Evolutionary conservation across 2,113 vertebrate genomes (phyloP), one percentile per base, ranked within the genome.

Genomic region (Barnardius zonarius): DNA sequence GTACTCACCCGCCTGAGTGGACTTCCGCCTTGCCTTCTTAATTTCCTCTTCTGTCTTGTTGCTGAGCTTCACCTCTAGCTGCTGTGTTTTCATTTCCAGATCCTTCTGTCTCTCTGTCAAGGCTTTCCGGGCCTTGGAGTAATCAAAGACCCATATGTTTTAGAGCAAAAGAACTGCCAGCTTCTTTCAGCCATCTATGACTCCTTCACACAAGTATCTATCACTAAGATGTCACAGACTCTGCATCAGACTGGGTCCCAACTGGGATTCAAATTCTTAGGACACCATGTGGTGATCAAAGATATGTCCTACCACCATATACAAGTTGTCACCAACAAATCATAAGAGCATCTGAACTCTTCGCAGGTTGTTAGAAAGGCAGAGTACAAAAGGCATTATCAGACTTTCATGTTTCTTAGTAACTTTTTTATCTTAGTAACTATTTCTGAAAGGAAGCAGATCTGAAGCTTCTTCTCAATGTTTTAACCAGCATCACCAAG

Each of bases 41-140:
- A 99, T 99, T 85, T 99, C 99, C 90, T 99, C 99, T 92, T 99
- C 99, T 1, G 98, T 99, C 97, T 99, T 99, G 97, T 98, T 99
- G 98, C 97, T 99, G 94, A 99, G 98, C 93, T 99, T 99, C 95
- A 99, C 98, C 97, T 99, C 99, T 63, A 99, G 95, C 97, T 99
- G 99, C 96, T 99, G 99, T 3, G 99, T 99, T 97, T 99, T 99
- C 92, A 99, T 67, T 95, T 99, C 99, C 95, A 99, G 98, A 90
- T 99, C 99, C 88, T 99, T 99, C 98, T 99, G 99, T 66, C 99
- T 97, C 94, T 99, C 99, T 1, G 98, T 98, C 94, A 99, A 98
- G 19, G 99, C 98, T 96, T 99, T 99, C 39, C 99, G 98, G 80
- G 99, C 98, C 99, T 99, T 95, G 46, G 37, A 76, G 80, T 35